Base-by-base conservation (phyloP, 2,113 vertebrate genomes). In the Hymenochirus boettgeri region DNA sequence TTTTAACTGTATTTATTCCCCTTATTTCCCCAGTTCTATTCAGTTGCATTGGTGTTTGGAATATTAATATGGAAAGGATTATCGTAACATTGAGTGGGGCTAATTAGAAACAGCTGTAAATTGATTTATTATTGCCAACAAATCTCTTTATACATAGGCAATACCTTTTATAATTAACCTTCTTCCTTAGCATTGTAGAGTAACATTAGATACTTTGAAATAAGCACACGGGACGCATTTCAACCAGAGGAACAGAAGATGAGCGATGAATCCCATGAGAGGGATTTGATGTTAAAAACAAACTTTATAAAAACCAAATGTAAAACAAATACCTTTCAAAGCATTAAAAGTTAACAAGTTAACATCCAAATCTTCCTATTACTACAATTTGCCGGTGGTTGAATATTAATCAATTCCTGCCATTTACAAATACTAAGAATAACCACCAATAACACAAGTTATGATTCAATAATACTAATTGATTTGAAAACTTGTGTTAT, bases 61-160 rank as follows among this genome's bases (percentile, higher is more conserved):
- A 69, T 3, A 48, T 76, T 80, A 85, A 81, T 82, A 80, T 87
- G 83, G 84, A 83, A 88, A 81, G 71, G 73, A 83, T 87, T 86
- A 82, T 35, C 70, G 71, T 70, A 75, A 71, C 72, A 71, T 72
- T 70, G 75, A 71, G 70, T 66, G 72, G 78, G 66, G 71, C 52
- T 82, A 75, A 86, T 84, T 81, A 76, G 72, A 84, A 87, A 76
- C 82, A 87, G 79, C 74, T 74, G 65, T 65, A 80, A 82, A 85
- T 85, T 35, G 65, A 83, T 85, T 82, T 75, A 57, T 73, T 70
- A 67, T 85, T 79, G 75, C 77, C 78, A 82, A 73, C 73, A 83
- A 77, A 79, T 31, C 10, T 31, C 10, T 31, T 78, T 84, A 80
- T 78, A 79, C 69, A 76, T 82, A 75, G 76, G 74, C 77, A 77